Percentiles rank a stretch among this genome's conserved stretches.
phyloP scores from a whole-genome alignment of 2,797 vertebrate species.

The Steatocranus sp. region DNA sequence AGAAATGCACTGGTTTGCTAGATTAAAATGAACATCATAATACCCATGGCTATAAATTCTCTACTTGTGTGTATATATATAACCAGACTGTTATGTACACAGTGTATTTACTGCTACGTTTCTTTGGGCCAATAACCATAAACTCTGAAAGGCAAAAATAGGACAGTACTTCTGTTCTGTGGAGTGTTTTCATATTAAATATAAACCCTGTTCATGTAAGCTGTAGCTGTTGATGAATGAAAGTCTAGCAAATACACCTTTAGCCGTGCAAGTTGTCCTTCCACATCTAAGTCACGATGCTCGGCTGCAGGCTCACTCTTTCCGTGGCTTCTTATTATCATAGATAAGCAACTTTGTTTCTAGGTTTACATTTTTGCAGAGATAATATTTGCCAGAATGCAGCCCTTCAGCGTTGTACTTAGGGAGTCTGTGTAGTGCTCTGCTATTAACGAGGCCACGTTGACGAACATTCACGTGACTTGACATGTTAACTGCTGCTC shows the following conservation, averaged over 20 bases:
- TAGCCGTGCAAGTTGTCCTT: not conserved
- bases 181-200: not conserved
- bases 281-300: not conserved
- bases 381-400: rapidly evolving
- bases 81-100: not conserved
- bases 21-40: not conserved
- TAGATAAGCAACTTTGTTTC: not conserved
- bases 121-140: not conserved
- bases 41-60: not conserved
- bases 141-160: not conserved
- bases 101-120: not conserved
- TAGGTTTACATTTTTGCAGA: not conserved
- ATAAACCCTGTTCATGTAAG: not conserved
- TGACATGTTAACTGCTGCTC: not conserved
- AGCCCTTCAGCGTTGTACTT: rapidly evolving
- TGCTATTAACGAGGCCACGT: slow-evolving; percentile 32
- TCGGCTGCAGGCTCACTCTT: not conserved
- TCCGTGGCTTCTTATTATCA: not conserved
- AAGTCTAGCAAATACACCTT: not conserved
- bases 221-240: not conserved
- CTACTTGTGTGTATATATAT: not conserved
- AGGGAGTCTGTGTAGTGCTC: not conserved
- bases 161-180: not conserved
- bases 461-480: slow-evolving; percentile 32
- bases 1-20: not conserved